Conservation (phyloP, 1,140 invertebrate species). For the Drosophila nigrodunni region DNA sequence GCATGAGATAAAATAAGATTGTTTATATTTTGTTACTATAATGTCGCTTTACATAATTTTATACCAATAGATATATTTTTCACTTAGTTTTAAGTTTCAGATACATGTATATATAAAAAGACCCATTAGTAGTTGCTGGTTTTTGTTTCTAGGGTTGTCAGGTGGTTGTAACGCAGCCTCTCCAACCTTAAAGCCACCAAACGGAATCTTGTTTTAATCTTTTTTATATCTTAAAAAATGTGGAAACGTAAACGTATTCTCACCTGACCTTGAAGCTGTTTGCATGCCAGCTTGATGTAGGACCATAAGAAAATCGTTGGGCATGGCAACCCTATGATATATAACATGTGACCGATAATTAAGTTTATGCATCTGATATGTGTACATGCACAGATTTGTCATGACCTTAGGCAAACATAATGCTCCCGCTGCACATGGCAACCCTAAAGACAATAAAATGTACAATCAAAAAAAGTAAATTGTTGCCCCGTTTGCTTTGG, state of each 20-base stretch:
- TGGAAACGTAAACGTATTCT: neutral
- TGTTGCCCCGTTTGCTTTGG: slow-evolving; percentile 53
- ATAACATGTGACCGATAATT: slow-evolving; percentile 26
- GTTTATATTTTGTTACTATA: slow-evolving; percentile 13
- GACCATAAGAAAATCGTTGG: neutral
- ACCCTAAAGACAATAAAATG: slow-evolving; percentile 67
- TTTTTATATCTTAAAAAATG: neutral
- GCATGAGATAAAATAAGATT: neutral
- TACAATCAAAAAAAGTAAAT: slow-evolving; percentile 53
- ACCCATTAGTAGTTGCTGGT: slow-evolving; percentile 42
- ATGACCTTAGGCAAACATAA: neutral
- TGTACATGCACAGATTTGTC: neutral
- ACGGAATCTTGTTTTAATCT: neutral
- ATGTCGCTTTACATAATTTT: slow-evolving; percentile 1
- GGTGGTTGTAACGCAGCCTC: slow-evolving; percentile 8
- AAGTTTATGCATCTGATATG: neutral
- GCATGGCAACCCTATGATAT: slow-evolving; percentile 41
- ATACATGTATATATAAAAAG: slow-evolving; percentile 28
- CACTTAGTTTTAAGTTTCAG: slow-evolving; percentile 33
- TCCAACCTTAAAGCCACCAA: neutral
- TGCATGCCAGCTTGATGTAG: neutral
- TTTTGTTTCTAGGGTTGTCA: slow-evolving; percentile 69
- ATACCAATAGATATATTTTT: neutral
- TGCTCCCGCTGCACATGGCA: slow-evolving; percentile 43
- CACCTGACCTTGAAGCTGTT: neutral